These are phyloP conservation scores for Lithophane leautieri DNA, from an alignment of 2,888 invertebrate genomes.

Conservation along the genomic window DNA sequence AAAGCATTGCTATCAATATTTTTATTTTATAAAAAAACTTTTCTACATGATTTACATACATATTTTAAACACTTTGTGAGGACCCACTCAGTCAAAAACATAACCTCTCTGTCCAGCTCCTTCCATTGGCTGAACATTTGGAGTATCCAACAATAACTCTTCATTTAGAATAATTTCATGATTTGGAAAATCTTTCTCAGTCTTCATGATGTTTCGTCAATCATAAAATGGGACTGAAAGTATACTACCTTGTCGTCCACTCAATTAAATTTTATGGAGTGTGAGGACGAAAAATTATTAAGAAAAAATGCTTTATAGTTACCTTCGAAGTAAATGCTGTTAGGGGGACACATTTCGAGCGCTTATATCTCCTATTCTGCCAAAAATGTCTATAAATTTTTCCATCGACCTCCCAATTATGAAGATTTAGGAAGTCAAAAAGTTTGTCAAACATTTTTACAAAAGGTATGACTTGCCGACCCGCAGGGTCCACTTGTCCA, in stretches of 20 bases:
- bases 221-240: no score
- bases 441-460: no score
- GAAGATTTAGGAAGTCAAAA: no score
- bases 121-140: background rate
- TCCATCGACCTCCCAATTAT: background rate
- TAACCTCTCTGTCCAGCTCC: slow-evolving; percentile 2
- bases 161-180: background rate
- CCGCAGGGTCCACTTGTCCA: no score
- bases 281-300: slow-evolving; percentile 6
- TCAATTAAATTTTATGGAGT: slow-evolving; percentile 3
- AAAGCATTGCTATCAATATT: background rate
- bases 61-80: background rate
- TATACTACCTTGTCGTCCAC: background rate
- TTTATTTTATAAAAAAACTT: background rate
- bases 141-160: background rate
- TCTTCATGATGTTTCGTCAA: no score
- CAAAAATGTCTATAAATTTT: background rate
- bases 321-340: background rate
- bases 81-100: background rate
- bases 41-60: background rate
- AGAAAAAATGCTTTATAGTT: background rate
- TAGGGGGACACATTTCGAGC: background rate
- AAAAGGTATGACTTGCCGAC: no score
- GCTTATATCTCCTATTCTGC: background rate
- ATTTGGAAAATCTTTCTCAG: no score